phyloP scores from a whole-genome alignment of 1,140 invertebrate species.

The Euura lappo region DNA sequence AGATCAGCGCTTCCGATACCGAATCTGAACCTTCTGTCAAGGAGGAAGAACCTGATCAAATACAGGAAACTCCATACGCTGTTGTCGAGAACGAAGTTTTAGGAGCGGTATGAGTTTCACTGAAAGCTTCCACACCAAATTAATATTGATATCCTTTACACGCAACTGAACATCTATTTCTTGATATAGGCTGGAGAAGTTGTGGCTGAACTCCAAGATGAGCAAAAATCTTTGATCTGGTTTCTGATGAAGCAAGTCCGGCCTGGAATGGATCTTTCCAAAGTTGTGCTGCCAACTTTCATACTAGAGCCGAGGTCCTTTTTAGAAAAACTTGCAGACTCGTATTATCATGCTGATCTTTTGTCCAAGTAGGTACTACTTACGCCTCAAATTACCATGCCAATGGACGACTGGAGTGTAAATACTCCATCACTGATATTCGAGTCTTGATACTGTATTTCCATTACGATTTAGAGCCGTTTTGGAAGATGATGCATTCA shows the following conservation, averaged over 20 bases:
- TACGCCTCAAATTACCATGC: slow-evolving; percentile 24
- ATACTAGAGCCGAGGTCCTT: slow-evolving; percentile 92
- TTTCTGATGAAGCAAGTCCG: slow-evolving; percentile 92
- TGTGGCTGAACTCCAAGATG: slow-evolving; percentile 90
- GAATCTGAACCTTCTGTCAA: slow-evolving; percentile 63
- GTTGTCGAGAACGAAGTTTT: slow-evolving; percentile 72
- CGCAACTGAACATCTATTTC: slow-evolving; percentile 26
- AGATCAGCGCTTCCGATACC: slow-evolving; percentile 60
- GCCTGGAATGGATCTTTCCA: slow-evolving; percentile 96
- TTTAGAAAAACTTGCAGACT: slow-evolving; percentile 91
- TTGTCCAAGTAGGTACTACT: slow-evolving; percentile 76
- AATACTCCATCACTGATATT: too few species aligned
- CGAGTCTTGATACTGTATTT: too few species aligned
- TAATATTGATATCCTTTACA: background rate
- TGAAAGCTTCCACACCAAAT: background rate
- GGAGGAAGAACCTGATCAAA: slow-evolving; percentile 58
- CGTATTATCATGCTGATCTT: slow-evolving; percentile 93
- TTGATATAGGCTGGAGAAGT: slow-evolving; percentile 79
- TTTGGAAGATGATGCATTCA: slow-evolving; percentile 84
- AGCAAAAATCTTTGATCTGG: slow-evolving; percentile 95
- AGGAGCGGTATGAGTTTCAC: slow-evolving; percentile 64
- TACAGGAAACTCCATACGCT: slow-evolving; percentile 68
- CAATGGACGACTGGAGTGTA: too few species aligned
- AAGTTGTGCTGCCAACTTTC: slow-evolving; percentile 90
- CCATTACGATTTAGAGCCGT: slow-evolving; percentile 71